Base-by-base conservation (phyloP, 1,140 invertebrate species). In the Araneus ventricosus region DNA sequence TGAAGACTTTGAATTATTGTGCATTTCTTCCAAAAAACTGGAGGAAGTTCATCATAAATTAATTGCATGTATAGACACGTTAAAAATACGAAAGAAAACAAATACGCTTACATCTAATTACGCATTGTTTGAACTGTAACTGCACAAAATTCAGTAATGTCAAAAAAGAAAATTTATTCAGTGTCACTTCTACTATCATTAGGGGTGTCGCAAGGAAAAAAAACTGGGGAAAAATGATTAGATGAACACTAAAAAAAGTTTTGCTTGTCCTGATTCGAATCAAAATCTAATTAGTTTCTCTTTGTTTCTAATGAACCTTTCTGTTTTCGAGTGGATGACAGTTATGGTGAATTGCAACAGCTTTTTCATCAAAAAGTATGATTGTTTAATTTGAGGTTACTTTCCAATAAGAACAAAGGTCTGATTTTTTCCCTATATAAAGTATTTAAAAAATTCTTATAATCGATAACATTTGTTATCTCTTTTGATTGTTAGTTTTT, bases 201-300 rank as follows among this genome's bases (percentile, higher is more conserved):
- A 75, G 30, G 34, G 30, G 27, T 20, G 17, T 30, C 30, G 5
- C 27, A 20, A 75, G 27, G 4, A 34, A 2, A 17, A 34, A 37
- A 37, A 34, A 75, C 3, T 34, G 17, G 30, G 34, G 20, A 75
- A 34, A 37, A 5, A 20, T 34, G 34, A 30, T 24, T 63, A 63
- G 20, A 52, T 52, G 24, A 63, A 24, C 6, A 24, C 24, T 14
- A 75, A 17, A 75, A 75, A 75, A 34, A 75, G 4, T 22, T 5
- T 34, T 20, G 8, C 30, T 37, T 5, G 70, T 75, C 30, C 30
- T 75, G 70, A 75, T 75, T 34, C 30, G n/a, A 75, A 75, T 75
- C 34, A 75, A 75, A 75, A 34, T 75, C 30, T 75, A 75, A 75
- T 75, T 75, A 75, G 70, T 75, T 75, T 75, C 70, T 75, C 70